Conservation (phyloP, 1,140 invertebrate genomes). For the Neoseiulus cucumeris region DNA sequence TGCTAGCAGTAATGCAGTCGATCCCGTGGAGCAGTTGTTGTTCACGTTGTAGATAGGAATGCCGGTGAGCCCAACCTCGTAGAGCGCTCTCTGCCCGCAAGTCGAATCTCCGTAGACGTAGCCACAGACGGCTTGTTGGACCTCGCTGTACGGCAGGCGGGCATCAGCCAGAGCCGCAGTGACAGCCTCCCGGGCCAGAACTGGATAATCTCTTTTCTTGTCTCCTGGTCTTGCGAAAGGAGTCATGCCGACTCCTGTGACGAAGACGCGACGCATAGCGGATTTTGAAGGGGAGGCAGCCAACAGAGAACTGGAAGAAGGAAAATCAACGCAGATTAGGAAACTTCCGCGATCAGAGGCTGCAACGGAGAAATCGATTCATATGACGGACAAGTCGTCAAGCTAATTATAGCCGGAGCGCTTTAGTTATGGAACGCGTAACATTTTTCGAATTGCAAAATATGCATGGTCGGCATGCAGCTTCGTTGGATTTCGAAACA, state of each 20-base stretch:
- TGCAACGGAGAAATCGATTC: no score
- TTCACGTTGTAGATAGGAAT: conserved; percentile 97
- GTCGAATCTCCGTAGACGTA: conserved; percentile 95
- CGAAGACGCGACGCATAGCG: conserved; percentile 43
- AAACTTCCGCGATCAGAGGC: no score
- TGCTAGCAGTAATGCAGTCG: conserved; percentile 66
- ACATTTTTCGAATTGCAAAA: no score
- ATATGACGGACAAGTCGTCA: no score
- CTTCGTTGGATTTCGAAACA: no score
- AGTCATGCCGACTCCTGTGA: conserved; percentile 93
- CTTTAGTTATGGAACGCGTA: no score
- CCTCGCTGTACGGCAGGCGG: conserved; percentile 47
- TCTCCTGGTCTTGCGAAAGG: conserved; percentile 75
- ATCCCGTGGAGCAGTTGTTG: conserved; percentile 93
- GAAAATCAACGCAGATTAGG: no score
- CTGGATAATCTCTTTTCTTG: conserved; percentile 69
- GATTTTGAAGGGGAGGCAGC: background rate
- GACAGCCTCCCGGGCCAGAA: conserved; percentile 82
- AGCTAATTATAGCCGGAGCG: no score
- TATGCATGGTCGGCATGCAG: no score
- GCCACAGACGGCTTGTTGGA: conserved; percentile 74
- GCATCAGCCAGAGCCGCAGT: conserved; percentile 70
- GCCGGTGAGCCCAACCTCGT: conserved; percentile 83
- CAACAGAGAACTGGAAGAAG: no score
- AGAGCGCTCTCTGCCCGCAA: conserved; percentile 78